phyloP scores from a whole-genome alignment of 2,113 vertebrate species.

The Sturnus vulgaris region DNA sequence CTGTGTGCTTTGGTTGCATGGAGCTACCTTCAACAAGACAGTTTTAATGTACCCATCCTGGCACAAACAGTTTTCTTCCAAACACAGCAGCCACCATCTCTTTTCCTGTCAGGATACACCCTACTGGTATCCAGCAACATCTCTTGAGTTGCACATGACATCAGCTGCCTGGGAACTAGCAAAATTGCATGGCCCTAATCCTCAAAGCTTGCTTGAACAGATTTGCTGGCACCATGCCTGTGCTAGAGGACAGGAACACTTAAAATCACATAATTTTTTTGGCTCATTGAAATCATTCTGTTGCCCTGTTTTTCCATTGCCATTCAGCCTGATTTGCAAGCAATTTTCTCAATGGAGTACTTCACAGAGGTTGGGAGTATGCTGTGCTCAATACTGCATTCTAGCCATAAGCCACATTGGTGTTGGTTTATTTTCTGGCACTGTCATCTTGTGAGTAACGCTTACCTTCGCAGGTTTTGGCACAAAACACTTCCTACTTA shows the following conservation, averaged over 20 bases:
- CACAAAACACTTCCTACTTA: constrained; percentile 34
- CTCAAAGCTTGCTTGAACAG: constrained; percentile 47
- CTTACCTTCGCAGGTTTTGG: constrained; percentile 63
- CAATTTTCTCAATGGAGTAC: constrained; percentile 72
- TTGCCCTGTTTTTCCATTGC: constrained; percentile 52
- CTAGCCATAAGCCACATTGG: constrained; percentile 28
- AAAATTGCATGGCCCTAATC: constrained; percentile 1
- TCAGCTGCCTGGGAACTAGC: neutral
- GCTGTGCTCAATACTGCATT: constrained; percentile 40
- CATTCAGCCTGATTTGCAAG: constrained; percentile 74
- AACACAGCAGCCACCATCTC: neutral
- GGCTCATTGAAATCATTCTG: constrained; percentile 72
- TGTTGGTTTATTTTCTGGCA: constrained; percentile 40
- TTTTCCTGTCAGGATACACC: neutral
- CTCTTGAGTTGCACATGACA: neutral
- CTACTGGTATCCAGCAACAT: neutral
- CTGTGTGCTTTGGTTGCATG: neutral
- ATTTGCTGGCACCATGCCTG: constrained; percentile 55
- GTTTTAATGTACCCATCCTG: neutral
- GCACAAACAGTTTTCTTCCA: neutral
- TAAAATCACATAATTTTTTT: constrained; percentile 70
- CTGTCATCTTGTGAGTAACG: constrained; percentile 44
- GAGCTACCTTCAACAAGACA: neutral
- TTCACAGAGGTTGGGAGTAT: constrained; percentile 48
- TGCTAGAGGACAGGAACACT: constrained; percentile 57